Evolutionary conservation across 37 sponge, comb jelly and placozoan species (phyloP).

Genomic region (Hexactinellida sp.): DNA sequence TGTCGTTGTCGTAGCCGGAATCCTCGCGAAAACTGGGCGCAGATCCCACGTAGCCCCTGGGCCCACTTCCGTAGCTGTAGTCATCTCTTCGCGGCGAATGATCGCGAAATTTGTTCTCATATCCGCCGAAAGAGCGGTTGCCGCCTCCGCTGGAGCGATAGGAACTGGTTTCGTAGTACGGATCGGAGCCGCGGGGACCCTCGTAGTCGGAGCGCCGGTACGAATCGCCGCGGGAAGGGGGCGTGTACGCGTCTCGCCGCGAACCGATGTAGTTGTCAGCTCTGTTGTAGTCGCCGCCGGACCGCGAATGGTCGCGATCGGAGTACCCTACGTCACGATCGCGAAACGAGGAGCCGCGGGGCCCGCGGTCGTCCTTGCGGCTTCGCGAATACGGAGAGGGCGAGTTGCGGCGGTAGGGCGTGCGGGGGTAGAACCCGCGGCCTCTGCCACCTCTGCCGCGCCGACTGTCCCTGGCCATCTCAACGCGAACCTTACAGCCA

Average conservation of each 20-base stretch:
- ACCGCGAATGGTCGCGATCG: neutral
- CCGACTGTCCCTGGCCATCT: constrained; percentile 13
- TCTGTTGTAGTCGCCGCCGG: neutral
- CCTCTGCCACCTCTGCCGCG: neutral
- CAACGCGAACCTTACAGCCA: constrained; percentile 1
- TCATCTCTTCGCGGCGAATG: neutral
- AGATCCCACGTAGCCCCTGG: neutral
- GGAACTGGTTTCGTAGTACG: neutral
- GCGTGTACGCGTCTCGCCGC: neutral
- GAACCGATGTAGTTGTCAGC: neutral
- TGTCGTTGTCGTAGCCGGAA: neutral
- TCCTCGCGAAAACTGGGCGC: neutral
- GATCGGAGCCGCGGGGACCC: neutral
- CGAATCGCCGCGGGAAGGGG: neutral
- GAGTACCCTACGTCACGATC: neutral
- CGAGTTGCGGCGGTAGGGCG: neutral
- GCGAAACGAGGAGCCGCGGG: neutral
- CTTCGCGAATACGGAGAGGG: neutral
- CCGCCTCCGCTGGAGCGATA: neutral
- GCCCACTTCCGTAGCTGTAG: neutral
- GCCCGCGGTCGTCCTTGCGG: neutral
- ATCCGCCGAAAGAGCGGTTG: neutral
- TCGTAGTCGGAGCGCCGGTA: neutral
- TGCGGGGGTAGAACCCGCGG: neutral
- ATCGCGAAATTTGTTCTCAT: neutral